phyloP scores from a whole-genome alignment of 2,888 invertebrate genomes.

The Ectobius pallidus region DNA sequence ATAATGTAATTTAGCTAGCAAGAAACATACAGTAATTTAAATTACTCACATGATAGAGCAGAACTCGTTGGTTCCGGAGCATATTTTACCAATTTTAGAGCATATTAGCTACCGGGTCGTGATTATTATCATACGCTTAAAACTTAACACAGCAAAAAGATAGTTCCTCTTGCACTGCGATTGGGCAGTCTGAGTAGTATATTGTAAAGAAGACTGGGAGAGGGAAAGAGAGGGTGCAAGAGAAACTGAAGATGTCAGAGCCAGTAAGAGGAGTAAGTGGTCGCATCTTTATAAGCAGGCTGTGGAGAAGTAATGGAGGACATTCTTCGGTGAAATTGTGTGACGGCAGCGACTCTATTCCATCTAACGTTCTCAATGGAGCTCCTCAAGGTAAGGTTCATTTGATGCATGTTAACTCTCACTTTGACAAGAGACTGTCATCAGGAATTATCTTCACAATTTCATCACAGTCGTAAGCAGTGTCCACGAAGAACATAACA shows the following conservation, averaged over 20 bases:
- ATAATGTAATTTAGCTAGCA: too few relatives aligned
- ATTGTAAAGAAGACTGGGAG: too few relatives aligned
- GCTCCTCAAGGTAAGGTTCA: neutral
- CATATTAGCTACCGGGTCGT: too few relatives aligned
- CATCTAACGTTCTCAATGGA: neutral
- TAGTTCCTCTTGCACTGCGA: neutral
- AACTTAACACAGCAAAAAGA: neutral
- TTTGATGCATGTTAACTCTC: neutral
- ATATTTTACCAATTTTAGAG: too few relatives aligned
- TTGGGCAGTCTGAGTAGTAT: neutral
- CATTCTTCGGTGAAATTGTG: conserved; percentile 1
- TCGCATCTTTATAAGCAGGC: conserved; percentile 1
- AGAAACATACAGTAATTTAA: too few relatives aligned
- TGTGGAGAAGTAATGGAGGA: neutral
- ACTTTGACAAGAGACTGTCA: too few relatives aligned
- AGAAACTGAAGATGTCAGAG: conserved; percentile 15
- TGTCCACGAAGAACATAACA: too few relatives aligned
- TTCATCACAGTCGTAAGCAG: too few relatives aligned
- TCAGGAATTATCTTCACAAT: too few relatives aligned
- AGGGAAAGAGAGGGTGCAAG: neutral
- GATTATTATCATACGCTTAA: neutral
- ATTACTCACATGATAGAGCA: too few relatives aligned
- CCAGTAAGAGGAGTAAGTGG: neutral
- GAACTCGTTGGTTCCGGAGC: too few relatives aligned
- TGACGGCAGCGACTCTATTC: neutral